Conservation (phyloP, 2,888 invertebrate species). For the Amphipoea lucens region DNA sequence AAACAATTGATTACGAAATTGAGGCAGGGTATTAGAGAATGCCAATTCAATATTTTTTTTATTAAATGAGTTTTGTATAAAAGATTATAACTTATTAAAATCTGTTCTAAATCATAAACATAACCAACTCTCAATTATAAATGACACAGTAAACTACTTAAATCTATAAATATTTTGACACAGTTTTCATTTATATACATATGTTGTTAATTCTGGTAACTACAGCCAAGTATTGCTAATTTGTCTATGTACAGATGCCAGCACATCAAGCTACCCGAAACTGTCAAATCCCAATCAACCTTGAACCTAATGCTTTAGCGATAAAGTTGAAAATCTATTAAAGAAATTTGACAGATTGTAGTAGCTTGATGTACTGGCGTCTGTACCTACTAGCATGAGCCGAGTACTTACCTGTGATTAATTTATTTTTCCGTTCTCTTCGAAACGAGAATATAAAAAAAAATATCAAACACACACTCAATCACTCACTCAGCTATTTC, state of each 20-base stretch:
- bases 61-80: background rate
- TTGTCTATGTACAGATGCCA: background rate
- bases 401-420: background rate
- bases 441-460: background rate
- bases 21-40: background rate
- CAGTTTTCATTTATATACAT: slow-evolving; percentile 17
- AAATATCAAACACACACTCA: background rate
- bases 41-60: too few species aligned
- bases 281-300: too few species aligned
- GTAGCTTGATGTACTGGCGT: too few species aligned
- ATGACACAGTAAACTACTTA: slow-evolving; percentile 21
- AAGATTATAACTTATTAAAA: background rate
- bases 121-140: background rate
- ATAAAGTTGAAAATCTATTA: too few species aligned
- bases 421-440: background rate
- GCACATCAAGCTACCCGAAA: too few species aligned
- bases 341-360: too few species aligned
- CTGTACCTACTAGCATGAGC: background rate
- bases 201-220: slow-evolving; percentile 7
- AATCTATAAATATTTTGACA: slow-evolving; percentile 34
- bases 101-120: background rate
- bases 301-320: too few species aligned
- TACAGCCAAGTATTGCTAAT: slow-evolving; percentile 8
- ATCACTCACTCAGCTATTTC: background rate
- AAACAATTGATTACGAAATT: background rate